Conservation (phyloP, 2,797 vertebrate genomes). For the Erpetoichthys calabaricus region DNA sequence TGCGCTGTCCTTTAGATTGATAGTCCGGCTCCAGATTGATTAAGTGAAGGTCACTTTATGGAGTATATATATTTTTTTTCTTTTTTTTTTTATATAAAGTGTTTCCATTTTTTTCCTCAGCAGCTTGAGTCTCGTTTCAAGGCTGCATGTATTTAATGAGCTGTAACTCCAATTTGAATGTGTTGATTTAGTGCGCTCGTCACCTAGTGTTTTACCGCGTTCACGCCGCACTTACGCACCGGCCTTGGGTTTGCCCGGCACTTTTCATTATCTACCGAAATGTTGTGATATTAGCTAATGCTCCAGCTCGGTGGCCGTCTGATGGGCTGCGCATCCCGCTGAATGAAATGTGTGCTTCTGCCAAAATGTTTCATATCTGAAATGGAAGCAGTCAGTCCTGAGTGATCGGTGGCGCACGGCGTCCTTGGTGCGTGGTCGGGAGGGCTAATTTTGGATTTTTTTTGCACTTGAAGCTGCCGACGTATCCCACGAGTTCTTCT, state of each 20-base stretch:
- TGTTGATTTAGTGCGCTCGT: constrained; percentile 21
- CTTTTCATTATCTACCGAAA: too few species aligned
- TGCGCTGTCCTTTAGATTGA: constrained; percentile 31
- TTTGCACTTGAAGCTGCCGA: too few species aligned
- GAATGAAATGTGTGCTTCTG: too few species aligned
- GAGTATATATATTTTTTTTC: neutral
- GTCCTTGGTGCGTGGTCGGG: too few species aligned
- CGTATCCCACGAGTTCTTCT: too few species aligned
- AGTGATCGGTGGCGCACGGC: too few species aligned
- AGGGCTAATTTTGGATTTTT: too few species aligned
- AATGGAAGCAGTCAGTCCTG: too few species aligned
- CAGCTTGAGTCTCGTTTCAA: constrained; percentile 17
- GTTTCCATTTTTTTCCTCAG: constrained; percentile 5
- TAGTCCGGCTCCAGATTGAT: constrained; percentile 21
- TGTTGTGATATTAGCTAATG: too few species aligned
- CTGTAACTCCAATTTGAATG: constrained; percentile 24
- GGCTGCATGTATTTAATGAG: constrained; percentile 21
- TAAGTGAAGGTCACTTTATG: constrained; percentile 30
- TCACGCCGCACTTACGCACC: constrained; percentile 19
- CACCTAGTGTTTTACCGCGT: neutral
- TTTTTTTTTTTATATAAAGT: constrained; percentile 1
- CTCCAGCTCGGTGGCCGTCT: too few species aligned
- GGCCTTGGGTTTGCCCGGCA: constrained; percentile 14
- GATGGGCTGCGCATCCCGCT: too few species aligned
- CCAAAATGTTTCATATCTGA: too few species aligned